Percentiles rank a stretch among this genome's conserved stretches.
These are phyloP conservation scores for Arremon aurantiirostris DNA, from an alignment of 2,797 vertebrate genomes.

Conservation along the genomic window DNA sequence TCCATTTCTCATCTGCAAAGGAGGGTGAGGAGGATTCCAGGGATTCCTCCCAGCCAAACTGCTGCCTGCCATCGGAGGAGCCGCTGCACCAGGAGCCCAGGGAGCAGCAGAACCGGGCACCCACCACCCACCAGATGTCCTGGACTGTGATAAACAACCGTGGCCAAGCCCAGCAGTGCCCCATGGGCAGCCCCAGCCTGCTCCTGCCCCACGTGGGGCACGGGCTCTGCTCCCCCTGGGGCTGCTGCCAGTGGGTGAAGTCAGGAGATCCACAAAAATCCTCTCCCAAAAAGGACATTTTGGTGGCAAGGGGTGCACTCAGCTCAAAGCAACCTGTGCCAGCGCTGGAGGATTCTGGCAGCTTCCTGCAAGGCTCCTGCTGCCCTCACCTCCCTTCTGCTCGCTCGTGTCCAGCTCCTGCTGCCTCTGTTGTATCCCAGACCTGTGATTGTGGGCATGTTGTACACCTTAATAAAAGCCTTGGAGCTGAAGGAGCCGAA, in stretches of 20 bases:
- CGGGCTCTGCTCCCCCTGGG: not conserved
- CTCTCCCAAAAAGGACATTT: not conserved
- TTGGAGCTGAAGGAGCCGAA: not conserved
- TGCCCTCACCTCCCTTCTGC: not conserved
- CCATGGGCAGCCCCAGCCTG: not conserved
- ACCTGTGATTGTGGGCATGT: not conserved
- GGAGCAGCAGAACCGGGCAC: not conserved
- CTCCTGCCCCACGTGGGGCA: not conserved
- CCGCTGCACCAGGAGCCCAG: not conserved
- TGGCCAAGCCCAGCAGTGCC: not conserved
- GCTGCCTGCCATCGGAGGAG: fast-evolving
- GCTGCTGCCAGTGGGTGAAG: not conserved
- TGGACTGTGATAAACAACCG: not conserved
- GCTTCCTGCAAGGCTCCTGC: fast-evolving
- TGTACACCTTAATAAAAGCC: slow-evolving; percentile 32
- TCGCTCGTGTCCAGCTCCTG: fast-evolving
- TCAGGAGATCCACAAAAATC: not conserved
- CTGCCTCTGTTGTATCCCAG: not conserved
- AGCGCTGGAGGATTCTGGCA: fast-evolving
- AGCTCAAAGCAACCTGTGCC: not conserved
- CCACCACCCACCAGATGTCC: not conserved
- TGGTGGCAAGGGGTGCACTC: not conserved
- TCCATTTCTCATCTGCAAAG: not conserved
- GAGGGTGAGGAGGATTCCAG: not conserved
- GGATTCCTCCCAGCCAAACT: not conserved